phyloP scores from a whole-genome alignment of 53 echinoderm and acorn worm genomes.

The Hippasteria phrygiana region DNA sequence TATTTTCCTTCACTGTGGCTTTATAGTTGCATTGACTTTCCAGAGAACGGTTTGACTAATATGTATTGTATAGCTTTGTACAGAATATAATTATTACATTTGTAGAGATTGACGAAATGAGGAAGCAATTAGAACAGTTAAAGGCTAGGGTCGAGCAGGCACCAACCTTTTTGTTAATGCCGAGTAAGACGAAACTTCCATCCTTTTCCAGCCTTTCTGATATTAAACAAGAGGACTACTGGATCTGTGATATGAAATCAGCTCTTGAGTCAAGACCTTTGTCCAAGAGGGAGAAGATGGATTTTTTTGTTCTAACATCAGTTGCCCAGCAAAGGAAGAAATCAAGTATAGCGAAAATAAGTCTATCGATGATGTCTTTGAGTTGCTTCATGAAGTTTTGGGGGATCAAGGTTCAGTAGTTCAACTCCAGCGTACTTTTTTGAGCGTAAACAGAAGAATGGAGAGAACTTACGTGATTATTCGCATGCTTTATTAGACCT shows the following conservation, averaged over 20 bases:
- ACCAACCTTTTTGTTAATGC: background rate
- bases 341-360: background rate
- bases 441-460: background rate
- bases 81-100: too few relatives aligned
- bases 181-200: background rate
- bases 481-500: background rate
- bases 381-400: background rate
- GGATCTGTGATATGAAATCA: conserved; percentile 13
- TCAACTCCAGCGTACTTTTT: conserved; percentile 11
- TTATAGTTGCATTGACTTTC: too few relatives aligned
- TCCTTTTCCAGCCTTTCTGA: background rate
- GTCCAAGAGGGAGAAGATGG: background rate
- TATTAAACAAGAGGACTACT: background rate
- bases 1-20: too few relatives aligned
- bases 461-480: conserved; percentile 1
- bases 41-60: too few relatives aligned
- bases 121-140: too few relatives aligned
- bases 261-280: background rate
- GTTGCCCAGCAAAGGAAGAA: conserved; percentile 2
- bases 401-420: conserved; percentile 11
- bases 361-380: background rate
- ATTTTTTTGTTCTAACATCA: background rate
- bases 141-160: background rate
- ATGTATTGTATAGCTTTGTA: too few relatives aligned
- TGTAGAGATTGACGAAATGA: too few relatives aligned